A percentile compares a stretch with the other conserved stretches of the same genome.
Evolutionary conservation across 1,140 invertebrate species (phyloP).

Genomic region (Caenorhabditis latens): DNA sequence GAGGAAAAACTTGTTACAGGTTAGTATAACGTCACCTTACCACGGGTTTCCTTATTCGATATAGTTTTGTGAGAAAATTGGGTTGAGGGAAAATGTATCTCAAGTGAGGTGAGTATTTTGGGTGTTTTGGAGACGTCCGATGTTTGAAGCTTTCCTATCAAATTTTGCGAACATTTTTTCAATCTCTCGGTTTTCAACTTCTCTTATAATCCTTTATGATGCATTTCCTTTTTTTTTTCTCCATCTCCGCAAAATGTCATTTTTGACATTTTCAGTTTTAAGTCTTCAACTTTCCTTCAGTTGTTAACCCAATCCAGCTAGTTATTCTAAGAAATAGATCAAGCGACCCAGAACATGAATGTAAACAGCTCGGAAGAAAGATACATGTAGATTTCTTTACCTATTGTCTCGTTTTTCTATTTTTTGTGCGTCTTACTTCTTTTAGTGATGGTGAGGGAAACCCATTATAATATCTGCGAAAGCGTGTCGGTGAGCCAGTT

Average conservation of each 20-base stretch:
- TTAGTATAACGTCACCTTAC: constrained; percentile 33
- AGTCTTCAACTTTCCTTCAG: too few relatives aligned
- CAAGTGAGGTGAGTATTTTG: background rate
- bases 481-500: constrained; percentile 14
- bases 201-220: constrained; percentile 14
- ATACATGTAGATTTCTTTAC: constrained; percentile 47
- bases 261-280: too few relatives aligned
- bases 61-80: background rate
- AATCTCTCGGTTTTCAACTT: background rate
- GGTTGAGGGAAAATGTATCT: background rate
- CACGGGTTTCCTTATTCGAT: background rate
- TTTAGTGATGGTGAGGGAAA: background rate
- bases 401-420: constrained; percentile 37
- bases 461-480: constrained; percentile 38
- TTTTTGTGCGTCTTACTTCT: background rate
- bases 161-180: background rate
- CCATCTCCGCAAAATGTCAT: background rate
- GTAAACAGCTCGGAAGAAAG: background rate
- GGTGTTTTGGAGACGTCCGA: background rate
- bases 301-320: background rate
- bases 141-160: constrained; percentile 32
- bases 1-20: constrained; percentile 72
- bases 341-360: background rate
- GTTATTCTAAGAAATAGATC: background rate
- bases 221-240: background rate